Evolutionary conservation across 2,888 invertebrate genomes (phyloP), one percentile per base, ranked within the genome.

Genomic region (Cataglyphis albicans): DNA sequence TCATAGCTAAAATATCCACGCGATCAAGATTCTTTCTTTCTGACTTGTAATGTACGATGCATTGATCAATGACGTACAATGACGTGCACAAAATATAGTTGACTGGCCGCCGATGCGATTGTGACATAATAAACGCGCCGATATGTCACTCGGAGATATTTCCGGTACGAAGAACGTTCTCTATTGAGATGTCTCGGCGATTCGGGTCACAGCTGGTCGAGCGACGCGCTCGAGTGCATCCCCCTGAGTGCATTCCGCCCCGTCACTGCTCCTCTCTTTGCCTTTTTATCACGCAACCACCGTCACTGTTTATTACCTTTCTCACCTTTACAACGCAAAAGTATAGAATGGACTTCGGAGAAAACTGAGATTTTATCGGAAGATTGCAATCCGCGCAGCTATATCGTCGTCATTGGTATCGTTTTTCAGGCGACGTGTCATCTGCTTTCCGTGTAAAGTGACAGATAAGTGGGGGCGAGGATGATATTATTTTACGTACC

Each of bases 301-400:
- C 57, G 41, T 68, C 73, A 68, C 61, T 52, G 64, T 59, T 81
- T 75, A 67, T 84, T 84, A 81, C 68, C 44, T 63, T 52, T 48
- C 70, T 44, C 57, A 55, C 61, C 73, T 82, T 73, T 73, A 81
- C 57, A 70, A 55, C 44, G 48, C 84, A 83, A 83, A n/a, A 52
- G 84, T 85, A 88, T 74, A 76, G 81, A 82, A 21, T 41, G 84
- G 83, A 87, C 85, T 90, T 90, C 89, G 88, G 83, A 91, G 91
- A 91, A 91, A 91, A 92, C 88, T 84, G 91, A 92, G 92, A 92
- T 92, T 90, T 91, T 91, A 92, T 92, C 92, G 86, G 48, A 80
- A 88, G 88, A 87, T 89, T 90, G 87, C 88, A 89, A 91, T 87
- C 88, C 84, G 70, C 82, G 80, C 44, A 84, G 87, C 68, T 86